Base-by-base conservation (phyloP, 1,140 invertebrate species). In the Musca domestica region DNA sequence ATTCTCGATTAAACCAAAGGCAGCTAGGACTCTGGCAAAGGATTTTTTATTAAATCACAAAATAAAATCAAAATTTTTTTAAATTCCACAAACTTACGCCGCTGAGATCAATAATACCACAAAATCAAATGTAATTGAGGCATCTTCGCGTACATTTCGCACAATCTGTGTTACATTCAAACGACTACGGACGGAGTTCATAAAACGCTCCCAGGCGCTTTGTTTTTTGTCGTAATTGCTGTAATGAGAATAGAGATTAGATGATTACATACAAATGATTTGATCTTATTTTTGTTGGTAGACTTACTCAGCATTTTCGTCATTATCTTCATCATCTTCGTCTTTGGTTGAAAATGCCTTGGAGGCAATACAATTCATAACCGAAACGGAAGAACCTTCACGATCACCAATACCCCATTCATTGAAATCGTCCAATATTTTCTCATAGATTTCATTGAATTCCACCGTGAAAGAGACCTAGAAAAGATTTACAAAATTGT, bases 1-100 rank as follows among this genome's bases (percentile, higher is more conserved):
- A 76, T 92, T 90, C 77, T 95, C 92, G 3, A 92, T 84, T 34
- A 95, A 82, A 14, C 92, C 92, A 64, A 94, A 84, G 7, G 88
- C 84, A 15, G 86, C 85, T 12, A 87, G 74, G 20, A 85, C 74
- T 19, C 83, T 84, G 67, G n/a, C 6, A 71, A 73, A 4, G 22
- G 27, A 20, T n/a, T n/a, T 20, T 47, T n/a, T 15, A 3, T 48
- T 64, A 47, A 2, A 1, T 49, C 48, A 49, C n/a, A n/a, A n/a
- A n/a, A n/a, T 7, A 47, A 47, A 47, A 9, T 7, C 41, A 9
- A 9, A 47, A 47, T 7, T 47, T 47, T 47, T 7, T n/a, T n/a
- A n/a, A n/a, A 41, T 27, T 54, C 15, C 25, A 25, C 4, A 20
- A 20, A 41, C 82, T 83, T 81, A 90, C 84, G 88, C 89, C 19